Conservation (phyloP, 2,797 vertebrate genomes). For the Balearica regulorum region DNA sequence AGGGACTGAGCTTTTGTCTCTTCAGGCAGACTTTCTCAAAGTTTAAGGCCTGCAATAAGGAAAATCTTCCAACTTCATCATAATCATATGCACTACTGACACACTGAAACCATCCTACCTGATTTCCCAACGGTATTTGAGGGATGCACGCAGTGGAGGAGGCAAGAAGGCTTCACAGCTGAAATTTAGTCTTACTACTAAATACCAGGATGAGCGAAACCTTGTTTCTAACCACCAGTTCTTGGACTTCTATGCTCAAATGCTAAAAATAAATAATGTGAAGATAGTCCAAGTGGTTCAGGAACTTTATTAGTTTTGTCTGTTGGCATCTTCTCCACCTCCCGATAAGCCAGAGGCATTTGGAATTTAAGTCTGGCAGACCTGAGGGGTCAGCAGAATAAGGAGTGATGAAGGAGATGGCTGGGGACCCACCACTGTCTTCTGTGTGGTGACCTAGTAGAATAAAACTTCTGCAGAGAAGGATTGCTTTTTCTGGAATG, state of each 20-base stretch:
- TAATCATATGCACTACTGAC: accelerated
- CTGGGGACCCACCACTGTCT: background rate
- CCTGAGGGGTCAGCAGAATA: background rate
- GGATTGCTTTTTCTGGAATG: background rate
- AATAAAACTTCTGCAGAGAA: background rate
- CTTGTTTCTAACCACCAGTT: background rate
- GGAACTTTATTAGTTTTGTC: background rate
- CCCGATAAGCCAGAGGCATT: background rate
- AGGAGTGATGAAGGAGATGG: background rate
- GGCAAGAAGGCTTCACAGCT: background rate
- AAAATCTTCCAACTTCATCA: background rate
- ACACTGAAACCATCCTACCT: background rate
- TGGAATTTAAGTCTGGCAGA: background rate
- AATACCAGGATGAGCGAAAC: background rate
- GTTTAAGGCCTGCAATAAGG: background rate
- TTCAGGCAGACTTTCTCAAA: background rate
- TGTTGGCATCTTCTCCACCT: background rate
- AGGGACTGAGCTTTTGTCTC: background rate
- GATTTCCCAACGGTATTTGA: background rate
- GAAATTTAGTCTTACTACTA: background rate
- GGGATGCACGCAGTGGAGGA: background rate
- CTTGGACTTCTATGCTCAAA: background rate
- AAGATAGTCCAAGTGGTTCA: background rate
- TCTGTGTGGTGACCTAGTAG: background rate
- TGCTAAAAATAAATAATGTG: background rate